phyloP scores from a whole-genome alignment of 2,888 invertebrate species.

The Cosmorhoe ocellata region DNA sequence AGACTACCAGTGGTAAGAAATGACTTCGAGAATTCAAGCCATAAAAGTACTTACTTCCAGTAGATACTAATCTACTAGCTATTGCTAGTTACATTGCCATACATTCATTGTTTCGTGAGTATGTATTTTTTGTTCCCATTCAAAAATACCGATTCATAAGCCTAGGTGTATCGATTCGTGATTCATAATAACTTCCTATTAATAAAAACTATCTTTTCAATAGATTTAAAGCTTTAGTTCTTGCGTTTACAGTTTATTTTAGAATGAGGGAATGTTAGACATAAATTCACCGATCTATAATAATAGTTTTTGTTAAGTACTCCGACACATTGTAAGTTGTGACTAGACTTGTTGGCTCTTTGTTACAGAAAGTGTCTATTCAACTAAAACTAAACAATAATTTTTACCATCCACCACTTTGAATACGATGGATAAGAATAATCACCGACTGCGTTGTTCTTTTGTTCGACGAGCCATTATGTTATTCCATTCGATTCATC shows the following conservation, averaged over 20 bases:
- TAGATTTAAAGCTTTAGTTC: background rate
- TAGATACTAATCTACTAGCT: no score
- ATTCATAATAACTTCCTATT: slow-evolving; percentile 26
- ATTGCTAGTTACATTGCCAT: no score
- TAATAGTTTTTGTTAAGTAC: background rate
- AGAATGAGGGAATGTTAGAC: background rate
- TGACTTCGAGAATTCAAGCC: no score
- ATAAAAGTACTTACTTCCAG: no score
- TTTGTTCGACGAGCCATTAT: no score
- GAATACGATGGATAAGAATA: no score
- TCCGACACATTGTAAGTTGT: background rate
- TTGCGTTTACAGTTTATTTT: slow-evolving; percentile 1
- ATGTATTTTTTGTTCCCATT: slow-evolving; percentile 18
- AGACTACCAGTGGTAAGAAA: no score
- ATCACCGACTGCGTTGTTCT: no score
- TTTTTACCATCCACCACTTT: no score
- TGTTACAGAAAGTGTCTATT: background rate
- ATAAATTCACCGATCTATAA: slow-evolving; percentile 11
- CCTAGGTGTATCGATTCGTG: slow-evolving; percentile 15
- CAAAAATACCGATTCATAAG: slow-evolving; percentile 19
- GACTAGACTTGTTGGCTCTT: background rate
- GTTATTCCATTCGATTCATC: no score
- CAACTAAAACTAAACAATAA: no score
- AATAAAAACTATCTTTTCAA: background rate
- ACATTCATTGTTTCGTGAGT: background rate